phyloP scores from a whole-genome alignment of 2,797 vertebrate species.

The Sandelia bainsii region DNA sequence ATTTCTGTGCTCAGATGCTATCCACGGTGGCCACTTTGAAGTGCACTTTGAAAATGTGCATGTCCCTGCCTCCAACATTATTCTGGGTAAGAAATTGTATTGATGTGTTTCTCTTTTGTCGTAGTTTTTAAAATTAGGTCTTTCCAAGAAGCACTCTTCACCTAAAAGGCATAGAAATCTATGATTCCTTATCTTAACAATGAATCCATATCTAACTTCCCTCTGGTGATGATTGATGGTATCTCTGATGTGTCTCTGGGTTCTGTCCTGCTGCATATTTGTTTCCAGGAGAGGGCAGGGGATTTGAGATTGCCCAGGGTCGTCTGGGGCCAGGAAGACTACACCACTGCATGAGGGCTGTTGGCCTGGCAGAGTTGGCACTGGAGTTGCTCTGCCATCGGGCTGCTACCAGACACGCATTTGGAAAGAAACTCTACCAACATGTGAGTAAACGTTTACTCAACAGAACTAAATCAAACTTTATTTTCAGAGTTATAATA shows the following conservation, averaged over 20 bases:
- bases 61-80: slow-evolving; percentile 89
- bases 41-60: slow-evolving; percentile 90
- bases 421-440: slow-evolving; percentile 90
- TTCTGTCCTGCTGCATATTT: neutral
- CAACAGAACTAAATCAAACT: neutral
- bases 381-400: slow-evolving; percentile 90
- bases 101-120: neutral
- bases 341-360: slow-evolving; percentile 94
- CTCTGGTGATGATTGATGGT: neutral
- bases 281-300: slow-evolving; percentile 90
- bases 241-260: neutral
- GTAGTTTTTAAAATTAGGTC: neutral
- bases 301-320: slow-evolving; percentile 94
- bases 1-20: slow-evolving; percentile 83
- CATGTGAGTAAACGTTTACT: slow-evolving; percentile 83
- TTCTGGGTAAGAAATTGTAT: slow-evolving; percentile 87
- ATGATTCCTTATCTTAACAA: neutral
- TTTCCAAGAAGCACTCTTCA: neutral
- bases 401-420: slow-evolving; percentile 83
- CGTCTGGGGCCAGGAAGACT: slow-evolving; percentile 92
- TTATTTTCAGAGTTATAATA: neutral
- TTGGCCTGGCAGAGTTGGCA: slow-evolving; percentile 88
- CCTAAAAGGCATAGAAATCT: neutral
- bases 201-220: neutral
- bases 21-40: slow-evolving; percentile 96